phyloP scores from a whole-genome alignment of 2,797 vertebrate species.

The Gorsachius magnificus region DNA sequence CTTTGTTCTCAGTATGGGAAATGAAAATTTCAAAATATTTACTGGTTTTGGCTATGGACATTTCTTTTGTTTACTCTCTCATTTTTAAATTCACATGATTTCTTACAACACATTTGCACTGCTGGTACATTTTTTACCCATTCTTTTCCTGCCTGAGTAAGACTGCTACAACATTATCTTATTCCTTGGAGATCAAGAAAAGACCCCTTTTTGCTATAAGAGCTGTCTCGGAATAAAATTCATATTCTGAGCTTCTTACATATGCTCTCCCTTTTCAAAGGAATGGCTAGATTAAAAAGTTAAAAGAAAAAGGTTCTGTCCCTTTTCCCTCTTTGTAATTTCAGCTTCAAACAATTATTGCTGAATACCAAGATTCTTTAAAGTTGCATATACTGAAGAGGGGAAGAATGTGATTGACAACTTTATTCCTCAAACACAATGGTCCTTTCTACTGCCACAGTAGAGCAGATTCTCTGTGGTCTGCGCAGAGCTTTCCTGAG shows the following conservation, averaged over 20 bases:
- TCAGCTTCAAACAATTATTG: not conserved
- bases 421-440: slow-evolving; percentile 14
- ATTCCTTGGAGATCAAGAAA: not conserved
- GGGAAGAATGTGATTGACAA: not conserved
- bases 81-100: not conserved
- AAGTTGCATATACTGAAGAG: not conserved
- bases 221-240: not conserved
- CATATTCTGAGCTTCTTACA: not conserved
- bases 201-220: not conserved
- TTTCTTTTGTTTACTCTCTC: not conserved
- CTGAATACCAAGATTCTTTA: not conserved
- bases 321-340: not conserved
- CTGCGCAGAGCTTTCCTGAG: not conserved
- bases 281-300: not conserved
- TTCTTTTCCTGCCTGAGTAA: not conserved
- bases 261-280: not conserved
- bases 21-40: not conserved
- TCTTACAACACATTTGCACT: not conserved
- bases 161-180: not conserved
- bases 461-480: not conserved
- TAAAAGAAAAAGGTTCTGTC: not conserved
- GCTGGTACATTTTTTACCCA: not conserved
- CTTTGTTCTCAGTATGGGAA: not conserved
- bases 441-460: not conserved
- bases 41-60: not conserved